phyloP scores from a whole-genome alignment of 30 jellyfish, hydroid and myxozoan genomes.

The Chironex yamaguchii region DNA sequence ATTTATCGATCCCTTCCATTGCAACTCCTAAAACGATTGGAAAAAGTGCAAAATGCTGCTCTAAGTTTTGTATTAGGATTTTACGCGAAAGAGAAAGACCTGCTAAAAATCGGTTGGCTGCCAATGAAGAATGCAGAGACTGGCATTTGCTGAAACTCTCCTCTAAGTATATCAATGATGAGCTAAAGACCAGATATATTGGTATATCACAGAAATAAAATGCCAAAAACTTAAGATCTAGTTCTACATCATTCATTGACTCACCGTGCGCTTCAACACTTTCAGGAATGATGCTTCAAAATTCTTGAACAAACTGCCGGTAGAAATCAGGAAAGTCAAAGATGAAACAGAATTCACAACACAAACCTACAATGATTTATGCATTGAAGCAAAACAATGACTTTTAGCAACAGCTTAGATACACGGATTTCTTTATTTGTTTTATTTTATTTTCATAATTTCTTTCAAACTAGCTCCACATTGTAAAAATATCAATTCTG shows the following conservation, averaged over 20 bases:
- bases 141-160: conserved; percentile 59
- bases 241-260: no score
- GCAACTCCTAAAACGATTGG: conserved; percentile 37
- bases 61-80: conserved; percentile 68
- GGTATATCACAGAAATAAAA: conserved; percentile 1
- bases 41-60: conserved; percentile 37
- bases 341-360: conserved; percentile 44
- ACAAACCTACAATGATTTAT: conserved; percentile 10
- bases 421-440: no score
- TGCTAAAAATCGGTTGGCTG: conserved; percentile 60
- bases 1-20: conserved; percentile 36
- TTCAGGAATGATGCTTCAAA: conserved; percentile 51
- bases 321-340: conserved; percentile 28
- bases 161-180: conserved; percentile 10
- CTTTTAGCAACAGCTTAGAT: background rate
- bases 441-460: no score
- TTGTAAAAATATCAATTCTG: no score
- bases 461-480: no score
- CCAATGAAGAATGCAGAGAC: conserved; percentile 62
- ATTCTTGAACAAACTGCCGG: conserved; percentile 57
- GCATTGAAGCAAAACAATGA: conserved; percentile 9
- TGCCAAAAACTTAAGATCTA: conserved; percentile 42
- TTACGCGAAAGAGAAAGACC: conserved; percentile 55
- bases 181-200: conserved; percentile 8
- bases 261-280: no score